Evolutionary conservation across 2,113 vertebrate species (phyloP).

Genomic region (Coptodon rendalli): DNA sequence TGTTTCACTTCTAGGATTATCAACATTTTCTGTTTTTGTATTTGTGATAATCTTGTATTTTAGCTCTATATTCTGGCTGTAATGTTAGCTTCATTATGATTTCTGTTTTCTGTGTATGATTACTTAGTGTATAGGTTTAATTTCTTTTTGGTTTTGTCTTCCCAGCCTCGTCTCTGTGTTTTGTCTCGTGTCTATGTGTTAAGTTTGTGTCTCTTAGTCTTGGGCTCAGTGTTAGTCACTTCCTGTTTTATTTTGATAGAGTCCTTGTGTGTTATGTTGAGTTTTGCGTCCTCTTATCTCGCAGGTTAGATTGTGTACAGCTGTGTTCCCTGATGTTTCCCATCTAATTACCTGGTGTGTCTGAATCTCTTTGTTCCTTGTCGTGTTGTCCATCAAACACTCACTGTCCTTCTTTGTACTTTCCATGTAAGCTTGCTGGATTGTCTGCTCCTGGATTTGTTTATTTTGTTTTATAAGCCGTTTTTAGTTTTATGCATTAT

Average conservation of each 20-base stretch:
- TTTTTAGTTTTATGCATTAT: not conserved
- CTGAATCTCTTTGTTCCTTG: not conserved
- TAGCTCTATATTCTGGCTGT: not conserved
- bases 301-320: not conserved
- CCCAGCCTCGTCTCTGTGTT: not conserved
- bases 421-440: not conserved
- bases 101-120: not conserved
- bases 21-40: not conserved
- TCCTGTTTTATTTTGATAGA: not conserved
- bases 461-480: not conserved
- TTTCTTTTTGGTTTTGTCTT: not conserved
- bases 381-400: not conserved
- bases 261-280: not conserved
- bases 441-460: not conserved
- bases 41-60: not conserved
- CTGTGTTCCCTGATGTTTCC: not conserved
- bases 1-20: not conserved
- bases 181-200: not conserved
- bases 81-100: not conserved
- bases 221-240: not conserved
- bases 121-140: not conserved
- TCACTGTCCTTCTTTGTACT: not conserved
- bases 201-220: not conserved
- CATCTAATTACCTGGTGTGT: not conserved
- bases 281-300: not conserved